These are phyloP conservation scores for Poecilia gillii DNA, from an alignment of 2,797 vertebrate species.

Conservation along the genomic window DNA sequence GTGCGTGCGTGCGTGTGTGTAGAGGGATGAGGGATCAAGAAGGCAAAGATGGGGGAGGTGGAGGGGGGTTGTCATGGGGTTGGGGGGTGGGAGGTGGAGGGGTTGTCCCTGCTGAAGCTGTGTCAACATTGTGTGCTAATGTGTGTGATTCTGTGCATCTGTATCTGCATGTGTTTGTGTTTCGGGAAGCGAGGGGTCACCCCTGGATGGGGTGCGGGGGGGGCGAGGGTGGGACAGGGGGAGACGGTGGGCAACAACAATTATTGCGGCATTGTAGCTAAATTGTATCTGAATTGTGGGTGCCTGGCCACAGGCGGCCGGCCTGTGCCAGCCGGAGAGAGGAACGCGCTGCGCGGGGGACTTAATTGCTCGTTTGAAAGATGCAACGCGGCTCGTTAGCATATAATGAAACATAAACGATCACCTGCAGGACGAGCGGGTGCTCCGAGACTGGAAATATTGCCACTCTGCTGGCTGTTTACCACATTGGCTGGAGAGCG, in stretches of 20 bases:
- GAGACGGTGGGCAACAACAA: slow-evolving; percentile 80
- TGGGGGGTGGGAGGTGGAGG: slow-evolving; percentile 49
- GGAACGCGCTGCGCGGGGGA: slow-evolving; percentile 46
- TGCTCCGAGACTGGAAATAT: slow-evolving; percentile 43
- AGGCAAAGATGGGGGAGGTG: slow-evolving; percentile 47
- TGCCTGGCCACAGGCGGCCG: slow-evolving; percentile 70
- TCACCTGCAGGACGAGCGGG: slow-evolving; percentile 56
- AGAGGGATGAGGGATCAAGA: slow-evolving; percentile 61
- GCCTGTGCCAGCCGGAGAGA: slow-evolving; percentile 63
- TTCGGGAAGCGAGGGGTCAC: slow-evolving; percentile 76
- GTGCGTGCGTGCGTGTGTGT: slow-evolving; percentile 55
- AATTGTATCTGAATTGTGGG: slow-evolving; percentile 80
- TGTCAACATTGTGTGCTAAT: slow-evolving; percentile 84
- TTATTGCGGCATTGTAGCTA: slow-evolving; percentile 80
- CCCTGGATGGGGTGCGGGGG: slow-evolving; percentile 19
- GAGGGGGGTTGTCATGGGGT: slow-evolving; percentile 53
- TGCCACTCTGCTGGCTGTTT: slow-evolving; percentile 35
- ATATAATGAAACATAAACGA: slow-evolving; percentile 66
- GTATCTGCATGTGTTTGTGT: slow-evolving; percentile 73
- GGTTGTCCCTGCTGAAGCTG: slow-evolving; percentile 82
- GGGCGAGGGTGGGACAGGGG: slow-evolving; percentile 24
- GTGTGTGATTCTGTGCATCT: slow-evolving; percentile 76
- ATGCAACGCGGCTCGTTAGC: slow-evolving; percentile 61
- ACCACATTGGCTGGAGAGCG: neutral
- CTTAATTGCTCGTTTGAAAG: slow-evolving; percentile 70